Evolutionary conservation across 2,113 vertebrate species (phyloP), one percentile per base, ranked within the genome.

Genomic region (Pollachius pollachius): DNA sequence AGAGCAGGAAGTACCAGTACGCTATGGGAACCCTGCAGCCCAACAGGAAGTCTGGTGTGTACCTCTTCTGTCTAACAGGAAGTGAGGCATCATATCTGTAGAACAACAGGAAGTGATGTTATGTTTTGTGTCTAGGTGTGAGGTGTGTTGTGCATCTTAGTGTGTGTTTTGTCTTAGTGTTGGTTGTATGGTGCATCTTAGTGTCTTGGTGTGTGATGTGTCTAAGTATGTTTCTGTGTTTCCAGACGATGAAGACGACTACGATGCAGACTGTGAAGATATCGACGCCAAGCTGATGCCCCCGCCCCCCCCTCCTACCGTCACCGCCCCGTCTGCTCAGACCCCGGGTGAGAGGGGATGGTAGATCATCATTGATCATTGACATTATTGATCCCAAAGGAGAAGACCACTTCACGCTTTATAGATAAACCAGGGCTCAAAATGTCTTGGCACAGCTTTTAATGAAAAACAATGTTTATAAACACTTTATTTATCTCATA

Each of bases 201-300:
- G 27, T 27, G 37, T 11, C 6, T 48, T 11, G 4, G 30, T 34
- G 41, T 48, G 41, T 9, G 41, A 48, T 48, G 41, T 48, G 41
- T 48, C 41, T 48, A 12, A 13, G 19, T 66, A 9, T 37, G 15
- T 57, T 41, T 70, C 57, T 62, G 13, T 25, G 41, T 13, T 13
- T 62, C 34, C 52, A 91, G 95, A 97, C 83, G 96, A 96, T 76
- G 97, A 98, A 12, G 97, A 99, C 67, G 97, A 98, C 82, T 99
- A 98, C 7, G 97, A 99, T 88, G 96, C 96, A 0, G 97, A 99
- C 85, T 96, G 93, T 80, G 96, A 99, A 87, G 97, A 99, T 74
- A 96, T 97, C 60, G 97, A 98, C 83, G 94, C 96, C 64, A 99
- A 98, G 83, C 87, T 99, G 59, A 99, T 99, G 97, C 96, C 97